Evolutionary conservation across 2,113 vertebrate species (phyloP).

Genomic region (Dicentrarchus labrax): DNA sequence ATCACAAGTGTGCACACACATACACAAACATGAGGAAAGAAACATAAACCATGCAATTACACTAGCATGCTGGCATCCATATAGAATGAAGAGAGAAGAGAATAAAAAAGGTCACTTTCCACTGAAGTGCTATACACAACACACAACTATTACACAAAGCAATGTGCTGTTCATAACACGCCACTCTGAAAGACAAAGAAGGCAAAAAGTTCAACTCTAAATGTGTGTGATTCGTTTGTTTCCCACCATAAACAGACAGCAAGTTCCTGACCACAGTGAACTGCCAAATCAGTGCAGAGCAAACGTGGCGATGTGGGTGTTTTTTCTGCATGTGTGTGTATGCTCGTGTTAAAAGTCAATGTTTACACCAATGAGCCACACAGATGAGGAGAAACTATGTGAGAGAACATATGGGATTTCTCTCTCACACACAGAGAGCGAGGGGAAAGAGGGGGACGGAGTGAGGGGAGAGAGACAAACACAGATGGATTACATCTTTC

Average conservation of each 20-base stretch:
- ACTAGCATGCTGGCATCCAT: slow-evolving; percentile 22
- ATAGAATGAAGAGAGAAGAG: no score
- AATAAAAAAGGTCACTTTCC: slow-evolving; percentile 39
- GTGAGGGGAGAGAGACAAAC: background rate
- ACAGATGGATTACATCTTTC: slow-evolving; percentile 42
- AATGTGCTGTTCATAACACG: background rate
- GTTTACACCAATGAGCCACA: slow-evolving; percentile 64
- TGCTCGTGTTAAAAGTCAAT: slow-evolving; percentile 33
- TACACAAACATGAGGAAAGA: slow-evolving; percentile 32
- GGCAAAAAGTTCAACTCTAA: slow-evolving; percentile 27
- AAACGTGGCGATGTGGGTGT: slow-evolving; percentile 40
- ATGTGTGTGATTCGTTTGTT: background rate
- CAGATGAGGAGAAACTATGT: slow-evolving; percentile 42
- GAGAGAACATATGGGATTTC: slow-evolving; percentile 53
- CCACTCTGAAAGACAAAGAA: background rate
- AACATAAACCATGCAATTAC: slow-evolving; percentile 57
- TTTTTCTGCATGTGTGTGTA: slow-evolving; percentile 2
- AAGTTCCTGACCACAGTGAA: slow-evolving; percentile 19
- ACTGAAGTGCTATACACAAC: background rate
- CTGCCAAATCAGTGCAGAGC: slow-evolving; percentile 32
- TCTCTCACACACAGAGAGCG: slow-evolving; percentile 18
- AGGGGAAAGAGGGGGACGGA: background rate
- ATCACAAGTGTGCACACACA: slow-evolving; percentile 9
- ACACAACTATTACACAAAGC: background rate
- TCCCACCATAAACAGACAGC: slow-evolving; percentile 38